Conservation (phyloP, 2,888 invertebrate species). For the Microlaimidae sp. region DNA sequence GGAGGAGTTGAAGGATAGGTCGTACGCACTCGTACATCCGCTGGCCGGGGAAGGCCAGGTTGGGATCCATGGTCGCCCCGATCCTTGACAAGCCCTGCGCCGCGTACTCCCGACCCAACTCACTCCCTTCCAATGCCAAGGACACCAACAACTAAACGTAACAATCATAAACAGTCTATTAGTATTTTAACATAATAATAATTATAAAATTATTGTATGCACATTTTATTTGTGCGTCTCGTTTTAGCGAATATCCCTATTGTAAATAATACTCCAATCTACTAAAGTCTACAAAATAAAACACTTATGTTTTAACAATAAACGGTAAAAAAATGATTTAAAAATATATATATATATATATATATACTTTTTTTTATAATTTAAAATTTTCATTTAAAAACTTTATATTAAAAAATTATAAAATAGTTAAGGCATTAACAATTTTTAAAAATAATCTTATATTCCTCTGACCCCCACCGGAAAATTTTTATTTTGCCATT, state of each 20-base stretch:
- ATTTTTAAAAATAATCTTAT: too few species aligned
- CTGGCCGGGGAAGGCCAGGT: constrained; percentile 86
- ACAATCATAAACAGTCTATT: constrained; percentile 17
- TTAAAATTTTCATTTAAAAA: too few species aligned
- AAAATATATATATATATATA: too few species aligned
- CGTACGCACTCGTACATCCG: constrained; percentile 54
- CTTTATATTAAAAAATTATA: too few species aligned
- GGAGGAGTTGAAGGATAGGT: constrained; percentile 63
- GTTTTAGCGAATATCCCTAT: background rate
- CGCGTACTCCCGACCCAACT: constrained; percentile 65
- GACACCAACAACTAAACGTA: constrained; percentile 54
- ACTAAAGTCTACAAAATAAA: background rate
- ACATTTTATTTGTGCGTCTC: too few species aligned
- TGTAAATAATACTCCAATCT: background rate
- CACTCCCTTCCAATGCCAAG: constrained; percentile 64
- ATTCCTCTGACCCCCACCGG: too few species aligned
- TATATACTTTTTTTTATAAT: too few species aligned
- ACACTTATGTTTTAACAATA: too few species aligned
- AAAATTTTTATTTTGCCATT: too few species aligned
- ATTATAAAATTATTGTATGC: too few species aligned
- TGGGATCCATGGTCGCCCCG: constrained; percentile 82
- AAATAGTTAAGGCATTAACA: too few species aligned
- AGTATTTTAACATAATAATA: constrained; percentile 2
- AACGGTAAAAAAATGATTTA: too few species aligned
- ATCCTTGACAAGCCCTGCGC: constrained; percentile 63